These are phyloP conservation scores for Gobius niger DNA, from an alignment of 2,113 vertebrate species.

Conservation along the genomic window DNA sequence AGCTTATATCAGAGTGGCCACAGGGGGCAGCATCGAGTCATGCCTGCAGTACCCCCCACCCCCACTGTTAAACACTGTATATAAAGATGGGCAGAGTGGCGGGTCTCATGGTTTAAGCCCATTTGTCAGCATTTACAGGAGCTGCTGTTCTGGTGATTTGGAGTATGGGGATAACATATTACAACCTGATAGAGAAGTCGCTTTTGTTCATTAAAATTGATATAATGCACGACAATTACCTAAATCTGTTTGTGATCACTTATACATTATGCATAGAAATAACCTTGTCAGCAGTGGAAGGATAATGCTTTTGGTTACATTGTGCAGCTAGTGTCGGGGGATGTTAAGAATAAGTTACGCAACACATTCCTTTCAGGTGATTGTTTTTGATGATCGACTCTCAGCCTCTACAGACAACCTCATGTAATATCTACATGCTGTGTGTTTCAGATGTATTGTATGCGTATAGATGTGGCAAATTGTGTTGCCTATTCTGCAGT, in stretches of 20 bases:
- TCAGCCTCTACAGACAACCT: too few species aligned
- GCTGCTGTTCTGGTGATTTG: conserved; percentile 1
- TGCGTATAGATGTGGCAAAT: neutral
- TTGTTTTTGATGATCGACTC: too few species aligned
- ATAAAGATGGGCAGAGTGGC: neutral
- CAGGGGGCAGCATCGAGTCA: conserved; percentile 33
- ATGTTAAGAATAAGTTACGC: neutral
- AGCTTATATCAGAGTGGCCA: conserved; percentile 59
- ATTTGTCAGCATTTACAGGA: conserved; percentile 5
- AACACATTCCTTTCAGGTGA: neutral
- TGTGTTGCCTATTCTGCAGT: neutral
- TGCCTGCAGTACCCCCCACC: conserved; percentile 41
- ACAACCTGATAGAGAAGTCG: neutral
- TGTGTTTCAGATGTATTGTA: too few species aligned
- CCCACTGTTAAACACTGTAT: conserved; percentile 1
- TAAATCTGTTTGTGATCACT: neutral
- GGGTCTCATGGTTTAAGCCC: neutral
- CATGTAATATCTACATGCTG: too few species aligned
- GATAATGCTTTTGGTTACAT: neutral
- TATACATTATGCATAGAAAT: neutral
- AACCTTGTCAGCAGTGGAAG: neutral
- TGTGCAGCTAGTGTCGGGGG: neutral
- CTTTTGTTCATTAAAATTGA: neutral
- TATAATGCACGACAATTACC: neutral
- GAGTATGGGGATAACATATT: neutral